phyloP scores from a whole-genome alignment of 35 echinoderm and acorn worm species.

The Chiridota heheva region DNA sequence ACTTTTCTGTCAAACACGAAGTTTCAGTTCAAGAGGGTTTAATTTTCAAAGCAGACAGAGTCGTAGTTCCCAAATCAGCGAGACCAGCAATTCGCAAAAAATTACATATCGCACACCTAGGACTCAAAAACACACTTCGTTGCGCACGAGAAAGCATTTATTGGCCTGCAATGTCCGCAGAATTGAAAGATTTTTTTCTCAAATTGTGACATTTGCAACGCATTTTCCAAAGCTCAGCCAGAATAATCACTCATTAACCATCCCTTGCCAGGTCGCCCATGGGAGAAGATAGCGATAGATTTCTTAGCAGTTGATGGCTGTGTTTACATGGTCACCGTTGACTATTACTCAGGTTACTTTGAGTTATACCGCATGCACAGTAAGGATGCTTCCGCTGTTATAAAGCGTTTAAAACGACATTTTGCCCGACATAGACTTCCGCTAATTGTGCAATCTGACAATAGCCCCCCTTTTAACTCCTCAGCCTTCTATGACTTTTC shows the following conservation, averaged over 20 bases:
- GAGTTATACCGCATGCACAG: conserved; percentile 10
- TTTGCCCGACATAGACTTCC: conserved; percentile 35
- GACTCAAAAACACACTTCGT: conserved; percentile 52
- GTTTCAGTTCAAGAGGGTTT: conserved; percentile 40
- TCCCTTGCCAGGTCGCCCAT: conserved; percentile 12
- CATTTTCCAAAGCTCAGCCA: conserved; percentile 18
- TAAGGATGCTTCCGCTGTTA: conserved; percentile 55
- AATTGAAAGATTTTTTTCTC: conserved; percentile 44
- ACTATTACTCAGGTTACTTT: conserved; percentile 28
- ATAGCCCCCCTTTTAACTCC: conserved; percentile 5
- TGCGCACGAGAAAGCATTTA: conserved; percentile 58
- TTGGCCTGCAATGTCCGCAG: conserved; percentile 58
- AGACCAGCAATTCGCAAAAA: conserved; percentile 34
- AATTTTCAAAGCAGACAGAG: conserved; percentile 51
- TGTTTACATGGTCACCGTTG: conserved; percentile 30
- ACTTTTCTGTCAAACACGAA: conserved; percentile 31
- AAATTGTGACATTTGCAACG: conserved; percentile 23
- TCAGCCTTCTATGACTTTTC: conserved; percentile 26
- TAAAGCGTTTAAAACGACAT: conserved; percentile 38
- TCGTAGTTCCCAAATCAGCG: conserved; percentile 33
- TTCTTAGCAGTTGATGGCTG: conserved; percentile 34
- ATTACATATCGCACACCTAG: conserved; percentile 63
- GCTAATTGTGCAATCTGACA: conserved; percentile 17
- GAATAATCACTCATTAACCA: conserved; percentile 20
- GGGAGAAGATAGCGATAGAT: conserved; percentile 32